Base-by-base conservation (phyloP, 2,113 vertebrate genomes). In the Sakesphorus luctuosus region DNA sequence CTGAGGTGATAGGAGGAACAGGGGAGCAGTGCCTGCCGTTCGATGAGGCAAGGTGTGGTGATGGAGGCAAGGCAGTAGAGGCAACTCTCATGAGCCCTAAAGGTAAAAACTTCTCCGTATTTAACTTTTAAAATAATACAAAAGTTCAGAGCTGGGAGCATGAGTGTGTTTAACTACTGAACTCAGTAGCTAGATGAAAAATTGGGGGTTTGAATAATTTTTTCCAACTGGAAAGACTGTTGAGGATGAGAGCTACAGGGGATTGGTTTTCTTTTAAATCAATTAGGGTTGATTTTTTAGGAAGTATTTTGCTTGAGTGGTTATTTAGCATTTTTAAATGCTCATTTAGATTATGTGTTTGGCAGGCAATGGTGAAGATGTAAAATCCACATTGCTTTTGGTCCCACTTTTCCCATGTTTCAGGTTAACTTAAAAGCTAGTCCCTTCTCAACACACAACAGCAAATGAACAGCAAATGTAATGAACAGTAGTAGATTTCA, bases 11-110 rank as follows among this genome's bases (percentile, higher is more conserved):
- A 6, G 99, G 98, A 9, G 99, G 99, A 24, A 99, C 99, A 0
- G 99, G 99, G 6, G 99, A 99, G 44, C 99, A 99, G 94, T 99
- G 99, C 94, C 98, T 99, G 47, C 99, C 99, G 0, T 99, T 99
- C 9, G 99, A 99, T 47, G 99, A 99, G 94, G 99, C 99, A 66
- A 98, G 99, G 92, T 99, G 99, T 80, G 99, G 99, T 23, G 99
- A 99, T 24, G 99, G 99, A 66, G 99, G 99, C 74, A 99, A 99
- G 82, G 99, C 99, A 0, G 98, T 98, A 5, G 99, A 99, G 89
- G 99, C 99, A 15, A 98, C 99, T 2, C 99, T 99, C 87, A 99
- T 99, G 72, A 99, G 99, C 94, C 99, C 99, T 81, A 99, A 99
- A 99, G 99, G 99, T 99, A 98, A 89, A 44, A 36, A 25, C 33